These are phyloP conservation scores for Trachelus stipa DNA, from an alignment of 2,888 invertebrate genomes.

Conservation along the genomic window DNA sequence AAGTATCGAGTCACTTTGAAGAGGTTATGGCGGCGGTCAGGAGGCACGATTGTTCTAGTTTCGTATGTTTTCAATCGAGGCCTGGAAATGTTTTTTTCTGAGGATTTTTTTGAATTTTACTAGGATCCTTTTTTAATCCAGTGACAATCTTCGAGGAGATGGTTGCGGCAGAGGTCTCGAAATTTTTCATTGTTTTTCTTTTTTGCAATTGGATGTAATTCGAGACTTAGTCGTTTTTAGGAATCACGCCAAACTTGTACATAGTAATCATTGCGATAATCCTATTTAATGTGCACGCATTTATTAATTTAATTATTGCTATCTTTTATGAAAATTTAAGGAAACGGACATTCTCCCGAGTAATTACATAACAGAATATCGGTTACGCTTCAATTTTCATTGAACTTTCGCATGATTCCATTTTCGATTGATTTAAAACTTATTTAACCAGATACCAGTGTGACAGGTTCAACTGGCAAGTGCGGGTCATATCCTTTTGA, in stretches of 20 bases:
- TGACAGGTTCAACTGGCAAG: background rate
- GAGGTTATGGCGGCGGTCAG: slow-evolving; percentile 82
- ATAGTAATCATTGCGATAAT: slow-evolving; percentile 21
- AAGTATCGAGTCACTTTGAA: slow-evolving; percentile 76
- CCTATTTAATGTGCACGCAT: slow-evolving; percentile 22
- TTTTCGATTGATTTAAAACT: background rate
- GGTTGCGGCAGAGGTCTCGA: background rate
- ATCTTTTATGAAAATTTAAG: background rate
- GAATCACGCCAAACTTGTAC: slow-evolving; percentile 24
- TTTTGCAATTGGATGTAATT: background rate
- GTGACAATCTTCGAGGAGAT: background rate
- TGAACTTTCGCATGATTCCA: background rate
- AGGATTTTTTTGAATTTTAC: background rate
- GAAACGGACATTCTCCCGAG: background rate
- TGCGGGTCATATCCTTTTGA: background rate
- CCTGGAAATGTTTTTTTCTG: slow-evolving; percentile 49
- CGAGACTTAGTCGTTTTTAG: background rate
- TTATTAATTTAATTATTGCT: slow-evolving; percentile 3
- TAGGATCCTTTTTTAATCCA: background rate
- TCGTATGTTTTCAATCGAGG: slow-evolving; percentile 69
- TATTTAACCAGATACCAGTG: background rate
- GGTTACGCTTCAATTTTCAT: background rate
- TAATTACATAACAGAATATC: background rate
- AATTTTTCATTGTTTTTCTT: background rate
- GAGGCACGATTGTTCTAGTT: slow-evolving; percentile 76